Base-by-base conservation (phyloP, 2,888 invertebrate species). In the Athalia cordata region DNA sequence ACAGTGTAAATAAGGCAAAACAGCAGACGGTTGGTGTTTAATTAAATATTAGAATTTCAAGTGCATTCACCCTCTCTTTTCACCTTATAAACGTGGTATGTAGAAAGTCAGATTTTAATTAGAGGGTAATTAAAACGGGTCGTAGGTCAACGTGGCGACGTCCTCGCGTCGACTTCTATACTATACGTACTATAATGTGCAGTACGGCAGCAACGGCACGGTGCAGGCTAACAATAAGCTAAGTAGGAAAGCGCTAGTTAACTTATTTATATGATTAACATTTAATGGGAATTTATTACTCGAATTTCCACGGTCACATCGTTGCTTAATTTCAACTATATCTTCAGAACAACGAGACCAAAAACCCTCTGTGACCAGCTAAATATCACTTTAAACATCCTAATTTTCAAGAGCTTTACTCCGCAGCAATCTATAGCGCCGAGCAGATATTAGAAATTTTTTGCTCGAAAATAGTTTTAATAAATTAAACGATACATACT, bases 221-320 rank as follows among this genome's bases (percentile, higher is more conserved):
- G 29, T 55, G 43, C n/a, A n/a, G n/a, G 52, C 43, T 13, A 68
- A 47, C 72, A 72, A 57, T 49, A 70, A 77, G 68, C 70, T 77
- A 75, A 75, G 62, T 62, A 75, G 75, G 75, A 75, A 75, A 75
- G 62, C 75, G 75, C 75, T 75, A 61, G 75, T 75, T 75, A 75
- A 75, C 75, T 75, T 75, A 75, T 75, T 75, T 75, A 75, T 75
- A 75, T 47, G 64, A 75, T 75, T 75, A 75, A 62, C 75, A 75
- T 75, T 62, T 75, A 75, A 75, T 64, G 61, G 15, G 52, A 75
- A 75, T 64, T 61, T 75, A 64, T 64, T 13, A 62, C 75, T 64
- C 49, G 50, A 61, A 61, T 75, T 75, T 75, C 47, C 13, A 75
- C 61, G 15, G 64, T 57, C 50, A 47, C 52, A 59, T 57, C 72